Evolutionary conservation across 1,140 invertebrate species (phyloP).

Genomic region (Holcopasites calliopsidis): DNA sequence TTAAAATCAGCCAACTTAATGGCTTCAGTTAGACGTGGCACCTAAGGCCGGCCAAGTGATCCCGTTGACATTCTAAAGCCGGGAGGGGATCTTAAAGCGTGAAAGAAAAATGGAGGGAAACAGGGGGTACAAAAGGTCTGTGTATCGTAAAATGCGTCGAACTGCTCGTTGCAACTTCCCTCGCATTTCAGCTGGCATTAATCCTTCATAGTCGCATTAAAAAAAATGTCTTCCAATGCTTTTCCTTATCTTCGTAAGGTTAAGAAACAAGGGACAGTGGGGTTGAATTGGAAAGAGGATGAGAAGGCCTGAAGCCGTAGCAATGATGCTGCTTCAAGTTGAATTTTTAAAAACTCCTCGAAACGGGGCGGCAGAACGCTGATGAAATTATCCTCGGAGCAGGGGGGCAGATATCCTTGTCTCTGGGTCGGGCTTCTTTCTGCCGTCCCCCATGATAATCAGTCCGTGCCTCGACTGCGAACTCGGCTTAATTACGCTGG

Average conservation of each 20-base stretch:
- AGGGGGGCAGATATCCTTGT: slow-evolving; percentile 13
- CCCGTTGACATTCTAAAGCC: slow-evolving; percentile 29
- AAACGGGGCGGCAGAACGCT: neutral
- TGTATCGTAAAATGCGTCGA: slow-evolving; percentile 36
- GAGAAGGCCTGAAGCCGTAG: neutral
- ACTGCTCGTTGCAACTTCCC: slow-evolving; percentile 27
- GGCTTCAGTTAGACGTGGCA: no score
- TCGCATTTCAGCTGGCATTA: slow-evolving; percentile 36
- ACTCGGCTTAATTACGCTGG: slow-evolving; percentile 14
- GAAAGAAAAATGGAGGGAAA: neutral
- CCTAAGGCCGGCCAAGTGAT: neutral
- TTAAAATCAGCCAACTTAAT: no score
- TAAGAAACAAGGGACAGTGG: neutral
- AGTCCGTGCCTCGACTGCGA: neutral
- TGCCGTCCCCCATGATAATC: slow-evolving; percentile 11
- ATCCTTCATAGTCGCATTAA: slow-evolving; percentile 33
- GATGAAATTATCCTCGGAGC: slow-evolving; percentile 31
- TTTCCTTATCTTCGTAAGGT: neutral
- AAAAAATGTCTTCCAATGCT: slow-evolving; percentile 3
- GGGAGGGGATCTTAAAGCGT: neutral
- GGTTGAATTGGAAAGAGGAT: neutral
- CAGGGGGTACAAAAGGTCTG: neutral
- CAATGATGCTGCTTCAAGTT: slow-evolving; percentile 24
- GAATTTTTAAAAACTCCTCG: slow-evolving; percentile 48
- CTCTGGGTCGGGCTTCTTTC: neutral